phyloP scores from a whole-genome alignment of 2,113 vertebrate genomes.

The Grallaria varia region DNA sequence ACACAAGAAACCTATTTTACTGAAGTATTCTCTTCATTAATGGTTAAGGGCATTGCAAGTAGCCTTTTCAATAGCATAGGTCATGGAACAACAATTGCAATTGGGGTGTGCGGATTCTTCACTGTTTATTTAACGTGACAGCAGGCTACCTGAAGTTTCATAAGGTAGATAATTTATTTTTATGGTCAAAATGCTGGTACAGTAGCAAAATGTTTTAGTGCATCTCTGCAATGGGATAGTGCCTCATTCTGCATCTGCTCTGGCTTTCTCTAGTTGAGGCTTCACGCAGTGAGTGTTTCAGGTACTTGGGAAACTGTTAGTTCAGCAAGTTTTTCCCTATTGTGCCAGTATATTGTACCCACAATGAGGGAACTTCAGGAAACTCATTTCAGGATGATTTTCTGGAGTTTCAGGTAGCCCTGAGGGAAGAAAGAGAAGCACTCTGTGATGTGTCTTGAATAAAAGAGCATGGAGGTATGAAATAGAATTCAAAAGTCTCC shows the following conservation, averaged over 20 bases:
- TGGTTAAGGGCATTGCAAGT: neutral
- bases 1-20: constrained; percentile 14
- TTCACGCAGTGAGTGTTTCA: neutral
- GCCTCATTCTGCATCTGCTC: neutral
- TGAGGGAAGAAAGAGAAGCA: neutral
- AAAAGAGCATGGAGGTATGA: neutral
- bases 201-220: neutral
- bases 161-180: constrained; percentile 31
- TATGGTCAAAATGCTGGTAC: neutral
- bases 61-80: neutral
- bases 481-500: neutral
- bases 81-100: neutral
- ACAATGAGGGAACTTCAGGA: neutral
- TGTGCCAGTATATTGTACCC: neutral
- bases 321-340: neutral
- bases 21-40: neutral
- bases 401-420: neutral
- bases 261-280: neutral
- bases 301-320: neutral
- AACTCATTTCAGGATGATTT: neutral
- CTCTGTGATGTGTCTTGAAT: neutral
- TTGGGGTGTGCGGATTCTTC: neutral
- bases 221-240: neutral
- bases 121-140: constrained; percentile 23
- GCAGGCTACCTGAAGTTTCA: neutral